Evolutionary conservation across 2,113 vertebrate species (phyloP).

Genomic region (Syngnathus floridae): DNA sequence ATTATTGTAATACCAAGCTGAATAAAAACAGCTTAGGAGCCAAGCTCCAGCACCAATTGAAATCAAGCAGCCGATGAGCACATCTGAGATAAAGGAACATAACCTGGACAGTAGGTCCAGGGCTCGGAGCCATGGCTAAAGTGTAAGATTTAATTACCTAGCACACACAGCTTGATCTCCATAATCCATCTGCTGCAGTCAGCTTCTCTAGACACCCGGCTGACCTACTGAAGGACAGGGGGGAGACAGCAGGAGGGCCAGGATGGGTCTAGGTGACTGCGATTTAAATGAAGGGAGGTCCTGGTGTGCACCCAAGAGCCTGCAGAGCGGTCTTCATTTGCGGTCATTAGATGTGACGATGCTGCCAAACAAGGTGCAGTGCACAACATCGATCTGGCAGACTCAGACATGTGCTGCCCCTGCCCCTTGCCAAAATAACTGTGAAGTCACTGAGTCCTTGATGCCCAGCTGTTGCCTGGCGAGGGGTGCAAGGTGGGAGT

Average conservation of each 20-base stretch:
- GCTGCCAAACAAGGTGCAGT: slow-evolving; percentile 43
- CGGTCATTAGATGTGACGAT: slow-evolving; percentile 38
- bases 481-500: slow-evolving; percentile 57
- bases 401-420: slow-evolving; percentile 15
- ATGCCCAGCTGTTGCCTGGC: slow-evolving; percentile 68
- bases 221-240: slow-evolving; percentile 50
- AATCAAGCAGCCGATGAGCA: slow-evolving; percentile 26
- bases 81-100: slow-evolving; percentile 32
- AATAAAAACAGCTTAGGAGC: slow-evolving; percentile 5
- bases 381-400: slow-evolving; percentile 47
- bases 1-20: no score
- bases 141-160: slow-evolving; percentile 59
- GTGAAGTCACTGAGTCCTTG: slow-evolving; percentile 65
- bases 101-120: slow-evolving; percentile 52
- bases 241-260: slow-evolving; percentile 1
- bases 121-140: slow-evolving; percentile 37
- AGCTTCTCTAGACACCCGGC: slow-evolving; percentile 36
- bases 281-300: slow-evolving; percentile 51
- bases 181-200: slow-evolving; percentile 61
- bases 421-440: slow-evolving; percentile 51
- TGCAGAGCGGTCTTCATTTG: slow-evolving; percentile 33
- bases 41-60: slow-evolving; percentile 32
- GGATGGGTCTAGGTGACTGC: slow-evolving; percentile 40
- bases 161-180: slow-evolving; percentile 58
- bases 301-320: slow-evolving; percentile 28